Evolutionary conservation across 2,797 vertebrate genomes (phyloP).

Genomic region (Betta splendens): DNA sequence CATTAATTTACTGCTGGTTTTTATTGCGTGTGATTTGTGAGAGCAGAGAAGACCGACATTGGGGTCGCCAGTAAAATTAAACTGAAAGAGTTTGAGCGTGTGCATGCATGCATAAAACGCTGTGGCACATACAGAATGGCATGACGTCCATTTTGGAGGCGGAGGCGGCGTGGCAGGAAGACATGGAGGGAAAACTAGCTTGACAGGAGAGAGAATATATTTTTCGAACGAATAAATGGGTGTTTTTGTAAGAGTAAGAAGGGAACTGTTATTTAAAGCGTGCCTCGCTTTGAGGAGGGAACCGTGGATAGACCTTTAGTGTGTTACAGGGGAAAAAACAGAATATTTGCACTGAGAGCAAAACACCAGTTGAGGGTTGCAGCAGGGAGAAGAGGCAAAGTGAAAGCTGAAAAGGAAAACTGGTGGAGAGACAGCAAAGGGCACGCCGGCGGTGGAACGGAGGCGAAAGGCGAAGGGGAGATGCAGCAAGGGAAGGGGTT

Average conservation of each 20-base stretch:
- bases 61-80: conserved; percentile 47
- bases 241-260: conserved; percentile 7
- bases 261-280: conserved; percentile 5
- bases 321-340: background rate
- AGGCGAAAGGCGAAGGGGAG: conserved; percentile 36
- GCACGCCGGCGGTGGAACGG: conserved; percentile 25
- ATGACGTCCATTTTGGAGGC: conserved; percentile 2
- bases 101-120: conserved; percentile 4
- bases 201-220: background rate
- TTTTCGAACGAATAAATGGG: conserved; percentile 6
- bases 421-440: conserved; percentile 21
- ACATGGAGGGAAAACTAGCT: background rate
- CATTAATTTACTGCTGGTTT: conserved; percentile 61
- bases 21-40: conserved; percentile 28
- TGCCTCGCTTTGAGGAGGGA: conserved; percentile 1
- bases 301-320: background rate
- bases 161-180: conserved; percentile 3
- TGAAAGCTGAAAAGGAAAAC: conserved; percentile 4
- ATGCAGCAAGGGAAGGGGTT: conserved; percentile 14
- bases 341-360: background rate
- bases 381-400: conserved; percentile 1
- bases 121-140: background rate
- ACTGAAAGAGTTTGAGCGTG: conserved; percentile 43
- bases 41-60: conserved; percentile 7
- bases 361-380: background rate